A percentile compares a stretch with the other conserved stretches of the same genome.
These are phyloP conservation scores for Aspiorhynchus laticeps DNA, from an alignment of 2,113 vertebrate species.

Conservation along the genomic window DNA sequence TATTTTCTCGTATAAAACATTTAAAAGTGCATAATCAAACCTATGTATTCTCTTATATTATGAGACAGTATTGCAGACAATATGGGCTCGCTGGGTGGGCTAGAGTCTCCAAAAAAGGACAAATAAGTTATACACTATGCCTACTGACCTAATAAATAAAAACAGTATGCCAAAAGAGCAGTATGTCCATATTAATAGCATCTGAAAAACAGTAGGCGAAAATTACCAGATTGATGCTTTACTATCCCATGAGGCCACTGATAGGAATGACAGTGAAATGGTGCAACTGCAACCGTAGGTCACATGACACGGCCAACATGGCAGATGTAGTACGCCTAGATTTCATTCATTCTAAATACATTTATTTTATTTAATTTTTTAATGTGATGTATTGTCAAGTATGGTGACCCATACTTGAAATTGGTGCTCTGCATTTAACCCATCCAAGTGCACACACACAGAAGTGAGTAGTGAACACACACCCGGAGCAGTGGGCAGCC, in stretches of 20 bases:
- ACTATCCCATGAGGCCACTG: not conserved
- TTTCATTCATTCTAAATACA: not conserved
- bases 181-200: not conserved
- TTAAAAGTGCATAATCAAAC: not conserved
- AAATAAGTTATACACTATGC: not conserved
- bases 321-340: not conserved
- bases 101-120: not conserved
- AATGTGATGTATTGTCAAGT: no score
- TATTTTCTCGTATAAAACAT: not conserved
- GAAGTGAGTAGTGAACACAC: no score
- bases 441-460: no score
- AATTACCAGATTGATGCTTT: not conserved
- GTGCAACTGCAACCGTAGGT: not conserved
- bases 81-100: not conserved
- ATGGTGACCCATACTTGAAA: no score
- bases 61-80: not conserved
- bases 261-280: not conserved
- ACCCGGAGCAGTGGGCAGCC: no score
- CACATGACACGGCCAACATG: not conserved
- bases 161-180: not conserved
- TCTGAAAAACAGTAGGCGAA: not conserved
- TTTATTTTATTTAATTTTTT: no score
- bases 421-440: no score
- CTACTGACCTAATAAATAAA: not conserved
- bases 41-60: not conserved